Evolutionary conservation across 2,888 invertebrate species (phyloP), one percentile per base, ranked within the genome.

Genomic region (Ligdia adustata): DNA sequence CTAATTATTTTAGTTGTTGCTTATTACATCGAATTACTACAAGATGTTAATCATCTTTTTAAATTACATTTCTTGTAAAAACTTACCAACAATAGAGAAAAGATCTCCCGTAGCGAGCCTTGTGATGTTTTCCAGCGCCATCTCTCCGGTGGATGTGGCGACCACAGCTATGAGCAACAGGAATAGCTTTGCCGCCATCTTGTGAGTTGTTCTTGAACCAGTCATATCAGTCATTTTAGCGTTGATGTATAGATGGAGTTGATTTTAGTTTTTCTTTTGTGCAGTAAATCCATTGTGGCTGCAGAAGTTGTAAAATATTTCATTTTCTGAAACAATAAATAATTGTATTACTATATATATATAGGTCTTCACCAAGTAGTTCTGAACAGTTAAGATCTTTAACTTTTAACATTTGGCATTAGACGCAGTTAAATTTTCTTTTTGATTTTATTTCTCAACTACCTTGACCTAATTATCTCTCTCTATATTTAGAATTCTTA

Each of bases 81-180:
- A 46, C 81, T 79, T 60, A 92, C 92, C 92, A 62, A 87, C 72
- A 29, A 92, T 77, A 20, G 90, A 84, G 67, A 93, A 93, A 35
- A 91, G 76, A 75, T 93, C 93, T 7, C 93, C 93, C 46, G 83
- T 87, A 35, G 92, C 91, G 52, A 91, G 90, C 60, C 93, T 85
- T 4, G 92, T 93, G 34, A 93, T 81, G 50, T 91, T 91, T 14
- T 81, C 79, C 16, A 91, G 64, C 72, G 83, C 75, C 79, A 84
- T 80, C 77, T 87, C 87, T 69, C 69, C 77, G 13, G 60, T 57
- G 1, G 57, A 66, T 2, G 75, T 64, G 67, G 66, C 75, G 48
- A 62, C 47, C 7, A 47, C 57, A 28, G 60, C 55, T 1, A 64
- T 55, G 37, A 77, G 28, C 2, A 78, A 41, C 12, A 82, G 34